Conservation (phyloP, 2,888 invertebrate species). For the Cantharis rufa region DNA sequence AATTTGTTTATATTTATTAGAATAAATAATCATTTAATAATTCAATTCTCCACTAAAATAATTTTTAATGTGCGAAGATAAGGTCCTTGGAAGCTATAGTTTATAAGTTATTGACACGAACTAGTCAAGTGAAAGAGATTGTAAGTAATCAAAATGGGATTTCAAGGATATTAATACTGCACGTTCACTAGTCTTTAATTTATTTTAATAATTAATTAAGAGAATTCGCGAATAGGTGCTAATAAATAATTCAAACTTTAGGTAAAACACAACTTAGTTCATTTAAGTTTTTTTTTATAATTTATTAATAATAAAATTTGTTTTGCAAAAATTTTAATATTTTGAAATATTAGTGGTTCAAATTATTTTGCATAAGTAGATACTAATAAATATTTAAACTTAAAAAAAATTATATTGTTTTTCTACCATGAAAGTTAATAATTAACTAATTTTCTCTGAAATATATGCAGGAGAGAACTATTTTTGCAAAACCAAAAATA, state of each 20-base stretch:
- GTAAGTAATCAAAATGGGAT: not conserved
- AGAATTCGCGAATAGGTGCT: not conserved
- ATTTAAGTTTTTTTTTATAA: not conserved
- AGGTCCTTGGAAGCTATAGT: not conserved
- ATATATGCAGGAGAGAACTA: not conserved
- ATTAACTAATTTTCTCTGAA: not conserved
- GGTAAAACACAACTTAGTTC: not conserved
- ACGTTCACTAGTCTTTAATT: not conserved
- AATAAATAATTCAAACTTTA: not conserved
- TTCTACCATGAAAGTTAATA: not conserved
- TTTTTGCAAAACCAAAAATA: not conserved
- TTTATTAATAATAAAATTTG: not conserved
- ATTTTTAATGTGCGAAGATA: not conserved
- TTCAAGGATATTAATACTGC: not conserved
- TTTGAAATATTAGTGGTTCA: not conserved
- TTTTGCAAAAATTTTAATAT: not conserved
- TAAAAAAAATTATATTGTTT: not conserved
- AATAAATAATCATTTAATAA: not conserved
- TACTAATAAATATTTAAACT: not conserved
- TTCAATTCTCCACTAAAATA: not conserved
- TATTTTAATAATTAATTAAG: not conserved
- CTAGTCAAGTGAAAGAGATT: not conserved
- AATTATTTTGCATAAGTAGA: no score
- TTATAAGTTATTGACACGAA: not conserved
- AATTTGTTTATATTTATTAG: not conserved